phyloP scores from a whole-genome alignment of 2,888 invertebrate genomes.

The Polylopha cassiicola region DNA sequence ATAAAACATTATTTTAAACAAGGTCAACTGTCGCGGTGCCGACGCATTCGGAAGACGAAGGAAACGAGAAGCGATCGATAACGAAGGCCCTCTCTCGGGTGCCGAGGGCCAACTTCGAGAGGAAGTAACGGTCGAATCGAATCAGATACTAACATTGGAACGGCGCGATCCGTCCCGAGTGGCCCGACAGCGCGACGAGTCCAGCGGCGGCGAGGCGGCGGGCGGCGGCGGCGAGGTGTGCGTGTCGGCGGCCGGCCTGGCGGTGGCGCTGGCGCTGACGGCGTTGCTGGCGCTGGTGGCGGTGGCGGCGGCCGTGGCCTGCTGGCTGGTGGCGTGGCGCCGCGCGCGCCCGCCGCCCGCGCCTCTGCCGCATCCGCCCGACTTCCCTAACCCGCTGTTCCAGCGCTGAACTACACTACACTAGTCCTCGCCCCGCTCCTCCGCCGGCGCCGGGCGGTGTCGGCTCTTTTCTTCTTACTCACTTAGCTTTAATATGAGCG shows the following conservation, averaged over 20 bases:
- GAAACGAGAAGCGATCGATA: conserved; percentile 77
- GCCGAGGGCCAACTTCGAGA: conserved; percentile 90
- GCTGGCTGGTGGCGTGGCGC: conserved; percentile 96
- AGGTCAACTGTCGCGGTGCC: conserved; percentile 94
- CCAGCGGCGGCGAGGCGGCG: conserved; percentile 79
- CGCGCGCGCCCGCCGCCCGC: conserved; percentile 91
- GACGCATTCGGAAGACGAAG: conserved; percentile 92
- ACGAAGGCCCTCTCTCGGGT: conserved; percentile 74
- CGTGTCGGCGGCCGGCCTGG: conserved; percentile 94
- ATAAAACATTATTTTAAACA: conserved; percentile 16
- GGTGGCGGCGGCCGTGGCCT: conserved; percentile 95
- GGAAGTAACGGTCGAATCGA: conserved; percentile 95
- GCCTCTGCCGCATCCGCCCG: conserved; percentile 95
- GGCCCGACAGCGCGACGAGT: conserved; percentile 87
- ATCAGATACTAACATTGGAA: conserved; percentile 93
- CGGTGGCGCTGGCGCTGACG: conserved; percentile 94
- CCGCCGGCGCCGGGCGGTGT: conserved; percentile 75
- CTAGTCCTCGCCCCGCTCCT: conserved; percentile 71
- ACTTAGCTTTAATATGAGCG: conserved; percentile 63
- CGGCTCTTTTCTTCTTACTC: conserved; percentile 65
- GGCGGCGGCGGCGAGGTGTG: conserved; percentile 87
- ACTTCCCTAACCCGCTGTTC: conserved; percentile 96
- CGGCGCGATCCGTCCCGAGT: conserved; percentile 86
- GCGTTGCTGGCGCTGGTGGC: conserved; percentile 94
- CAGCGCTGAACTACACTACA: conserved; percentile 58